These are phyloP conservation scores for Dasyprocta punctata DNA, from an alignment of 2,113 vertebrate genomes.

Conservation along the genomic window DNA sequence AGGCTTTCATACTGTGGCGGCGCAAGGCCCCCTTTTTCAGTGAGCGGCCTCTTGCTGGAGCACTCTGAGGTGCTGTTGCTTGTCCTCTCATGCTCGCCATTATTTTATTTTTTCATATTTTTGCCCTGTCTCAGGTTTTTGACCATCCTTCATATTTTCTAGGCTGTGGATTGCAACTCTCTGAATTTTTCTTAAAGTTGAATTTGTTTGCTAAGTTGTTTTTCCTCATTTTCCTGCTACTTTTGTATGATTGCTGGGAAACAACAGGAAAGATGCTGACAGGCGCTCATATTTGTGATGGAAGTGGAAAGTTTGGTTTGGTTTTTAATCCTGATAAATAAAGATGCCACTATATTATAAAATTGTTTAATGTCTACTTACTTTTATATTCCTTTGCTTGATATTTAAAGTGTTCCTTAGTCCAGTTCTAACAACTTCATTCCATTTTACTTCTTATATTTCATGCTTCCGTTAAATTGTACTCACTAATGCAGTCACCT, in stretches of 20 bases:
- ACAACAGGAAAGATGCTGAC: neutral
- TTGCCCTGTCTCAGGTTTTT: neutral
- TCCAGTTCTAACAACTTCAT: neutral
- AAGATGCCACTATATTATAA: neutral
- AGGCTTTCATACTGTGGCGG: neutral
- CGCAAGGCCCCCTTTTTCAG: neutral
- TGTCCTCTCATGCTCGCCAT: neutral
- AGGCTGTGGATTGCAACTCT: neutral
- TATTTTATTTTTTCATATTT: neutral
- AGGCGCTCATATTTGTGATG: neutral
- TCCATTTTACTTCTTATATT: neutral
- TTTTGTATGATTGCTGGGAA: neutral
- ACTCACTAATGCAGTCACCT: neutral
- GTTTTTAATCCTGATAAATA: neutral
- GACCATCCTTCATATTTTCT: neutral
- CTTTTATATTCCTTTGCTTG: neutral
- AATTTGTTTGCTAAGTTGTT: neutral
- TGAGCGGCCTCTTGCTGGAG: neutral
- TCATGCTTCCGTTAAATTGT: neutral
- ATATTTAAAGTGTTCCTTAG: neutral
- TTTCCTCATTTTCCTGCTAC: neutral
- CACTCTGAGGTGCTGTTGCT: neutral
- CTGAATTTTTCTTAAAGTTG: neutral
- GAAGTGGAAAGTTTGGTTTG: neutral
- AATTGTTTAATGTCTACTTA: neutral